Base-by-base conservation (phyloP, 2,888 invertebrate species). In the Priocnemis perturbator region DNA sequence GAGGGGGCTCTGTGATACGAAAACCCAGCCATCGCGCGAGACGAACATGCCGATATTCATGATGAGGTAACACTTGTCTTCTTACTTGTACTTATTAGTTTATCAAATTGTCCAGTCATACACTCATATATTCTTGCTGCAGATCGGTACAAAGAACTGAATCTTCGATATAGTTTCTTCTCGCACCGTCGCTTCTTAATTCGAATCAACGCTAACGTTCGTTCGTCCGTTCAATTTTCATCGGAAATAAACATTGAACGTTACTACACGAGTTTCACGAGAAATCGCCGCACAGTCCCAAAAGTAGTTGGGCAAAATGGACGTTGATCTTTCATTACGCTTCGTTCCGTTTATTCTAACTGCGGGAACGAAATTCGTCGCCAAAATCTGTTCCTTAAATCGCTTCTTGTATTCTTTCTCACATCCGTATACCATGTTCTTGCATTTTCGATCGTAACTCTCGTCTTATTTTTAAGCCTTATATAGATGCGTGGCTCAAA, bases 61-160 rank as follows among this genome's bases (percentile, higher is more conserved):
- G 88, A 89, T 89, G 89, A 89, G 89, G 89, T 89, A 89, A 89
- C 89, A 88, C 86, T 89, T 89, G 89, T 89, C 89, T 37, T 37
- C 37, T 89, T 89, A 89, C 86, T 89, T 89, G 89, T 89, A 89
- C 89, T 89, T 89, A 89, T 37, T 37, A 37, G 82, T 86, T 87
- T 89, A 89, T 89, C 88, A 89, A 89, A 89, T 89, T 88, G 88
- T 88, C 89, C 89, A 88, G 87, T 89, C 89, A 88, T 88, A 88
- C 89, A 86, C 86, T 89, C 86, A 87, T 87, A 86, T 87, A 87
- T 86, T 87, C 87, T 87, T 87, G 82, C 84, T 86, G 87, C 87
- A 84, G 83, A 86, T 87, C 85, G 84, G 78, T 86, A 79, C 77
- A 79, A 71, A 74, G 74, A 78, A 68, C 69, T 55, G 66, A 73